Evolutionary conservation across 2,797 vertebrate genomes (phyloP).

Genomic region (Pantherophis vulpinus): DNA sequence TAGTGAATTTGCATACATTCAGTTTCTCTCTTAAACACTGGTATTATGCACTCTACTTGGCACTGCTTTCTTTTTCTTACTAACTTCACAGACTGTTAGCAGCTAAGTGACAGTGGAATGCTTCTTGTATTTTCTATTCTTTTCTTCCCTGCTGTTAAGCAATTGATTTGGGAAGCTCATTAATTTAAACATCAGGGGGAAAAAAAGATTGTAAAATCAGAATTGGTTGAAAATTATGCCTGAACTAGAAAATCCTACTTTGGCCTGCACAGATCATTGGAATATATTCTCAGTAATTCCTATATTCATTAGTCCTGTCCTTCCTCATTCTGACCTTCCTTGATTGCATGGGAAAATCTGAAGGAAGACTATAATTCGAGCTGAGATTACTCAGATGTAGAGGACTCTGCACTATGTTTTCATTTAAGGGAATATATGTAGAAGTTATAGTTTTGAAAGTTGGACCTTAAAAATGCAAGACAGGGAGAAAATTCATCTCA

Average conservation of each 20-base stretch:
- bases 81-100: background rate
- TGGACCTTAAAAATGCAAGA: background rate
- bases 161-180: background rate
- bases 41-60: background rate
- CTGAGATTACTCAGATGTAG: background rate
- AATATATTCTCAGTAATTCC: background rate
- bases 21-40: conserved; percentile 14
- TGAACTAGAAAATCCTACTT: background rate
- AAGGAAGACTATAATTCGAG: background rate
- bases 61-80: conserved; percentile 23
- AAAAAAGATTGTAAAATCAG: background rate
- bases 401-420: background rate
- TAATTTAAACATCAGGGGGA: background rate
- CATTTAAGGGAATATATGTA: background rate
- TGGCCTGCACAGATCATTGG: background rate
- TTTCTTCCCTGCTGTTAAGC: background rate
- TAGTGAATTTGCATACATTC: conserved; percentile 6
- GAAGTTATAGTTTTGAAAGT: background rate
- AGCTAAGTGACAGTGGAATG: background rate
- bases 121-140: background rate
- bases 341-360: background rate
- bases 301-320: background rate
- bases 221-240: background rate
- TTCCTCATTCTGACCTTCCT: background rate
- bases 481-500: background rate